Evolutionary conservation across 2,797 vertebrate species (phyloP).

Genomic region (Hemibagrus guttatus): DNA sequence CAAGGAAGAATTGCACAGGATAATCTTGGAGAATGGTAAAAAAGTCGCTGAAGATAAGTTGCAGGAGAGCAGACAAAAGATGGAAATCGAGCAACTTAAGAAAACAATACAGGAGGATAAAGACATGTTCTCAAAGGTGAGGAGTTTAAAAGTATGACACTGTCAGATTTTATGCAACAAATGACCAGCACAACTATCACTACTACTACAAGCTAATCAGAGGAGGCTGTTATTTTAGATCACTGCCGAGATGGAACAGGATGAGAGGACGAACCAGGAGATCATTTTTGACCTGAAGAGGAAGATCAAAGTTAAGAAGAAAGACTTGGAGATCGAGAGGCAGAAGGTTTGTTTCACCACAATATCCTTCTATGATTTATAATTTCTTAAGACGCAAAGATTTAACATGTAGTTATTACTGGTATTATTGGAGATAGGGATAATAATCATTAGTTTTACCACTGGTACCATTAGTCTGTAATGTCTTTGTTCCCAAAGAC

Average conservation of each 20-base stretch:
- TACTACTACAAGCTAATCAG: neutral
- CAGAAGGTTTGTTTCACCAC: conserved; percentile 74
- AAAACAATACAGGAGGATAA: neutral
- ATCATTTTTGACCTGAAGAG: conserved; percentile 77
- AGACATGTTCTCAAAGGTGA: neutral
- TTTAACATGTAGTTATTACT: neutral
- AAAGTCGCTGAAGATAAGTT: neutral
- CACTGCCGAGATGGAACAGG: conserved; percentile 78
- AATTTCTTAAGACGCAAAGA: neutral
- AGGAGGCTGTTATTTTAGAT: conserved; percentile 71
- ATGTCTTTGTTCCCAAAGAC: conserved; percentile 63
- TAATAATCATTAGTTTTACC: neutral
- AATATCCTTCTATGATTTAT: neutral
- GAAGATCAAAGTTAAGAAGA: conserved; percentile 78
- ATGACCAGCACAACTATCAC: neutral
- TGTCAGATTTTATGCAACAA: neutral
- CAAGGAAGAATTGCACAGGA: neutral
- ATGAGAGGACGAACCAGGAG: conserved; percentile 79
- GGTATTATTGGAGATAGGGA: neutral
- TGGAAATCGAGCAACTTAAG: neutral
- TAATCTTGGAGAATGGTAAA: neutral
- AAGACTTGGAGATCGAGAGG: conserved; percentile 77
- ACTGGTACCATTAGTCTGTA: neutral
- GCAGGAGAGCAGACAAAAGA: neutral
- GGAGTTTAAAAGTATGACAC: neutral